A percentile compares a stretch with the other conserved stretches of the same genome.
phyloP scores from a whole-genome alignment of 1,140 invertebrate species.

The Periplaneta americana region DNA sequence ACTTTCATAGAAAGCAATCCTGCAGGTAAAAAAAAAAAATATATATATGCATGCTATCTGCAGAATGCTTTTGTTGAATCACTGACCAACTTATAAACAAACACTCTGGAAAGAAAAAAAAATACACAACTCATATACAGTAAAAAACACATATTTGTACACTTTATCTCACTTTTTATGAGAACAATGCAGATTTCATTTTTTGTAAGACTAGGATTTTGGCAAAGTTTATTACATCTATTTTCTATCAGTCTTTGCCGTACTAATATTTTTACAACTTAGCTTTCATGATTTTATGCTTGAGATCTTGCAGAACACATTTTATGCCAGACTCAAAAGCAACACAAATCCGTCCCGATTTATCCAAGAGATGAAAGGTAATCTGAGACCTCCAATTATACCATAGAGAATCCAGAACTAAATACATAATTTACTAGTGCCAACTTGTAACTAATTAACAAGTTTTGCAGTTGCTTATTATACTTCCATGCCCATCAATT shows the following conservation, averaged over 20 bases:
- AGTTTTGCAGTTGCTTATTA: not conserved
- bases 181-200: not conserved
- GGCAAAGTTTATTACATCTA: not conserved
- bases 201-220: not conserved
- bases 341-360: not conserved
- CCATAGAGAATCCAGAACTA: not conserved
- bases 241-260: not conserved
- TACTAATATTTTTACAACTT: not conserved
- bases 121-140: not conserved
- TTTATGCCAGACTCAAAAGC: not conserved
- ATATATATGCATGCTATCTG: not conserved
- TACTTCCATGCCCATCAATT: not conserved
- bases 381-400: not conserved
- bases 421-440: no score
- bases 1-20: not conserved
- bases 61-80: not conserved
- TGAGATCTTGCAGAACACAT: not conserved
- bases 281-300: not conserved
- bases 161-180: not conserved
- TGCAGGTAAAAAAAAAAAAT: not conserved
- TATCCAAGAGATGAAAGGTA: not conserved
- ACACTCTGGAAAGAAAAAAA: not conserved
- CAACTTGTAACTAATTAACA: not conserved
- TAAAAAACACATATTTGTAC: not conserved
- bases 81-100: not conserved